Base-by-base conservation (phyloP, 1,140 invertebrate genomes). In the Zeugodacus cucurbitae region DNA sequence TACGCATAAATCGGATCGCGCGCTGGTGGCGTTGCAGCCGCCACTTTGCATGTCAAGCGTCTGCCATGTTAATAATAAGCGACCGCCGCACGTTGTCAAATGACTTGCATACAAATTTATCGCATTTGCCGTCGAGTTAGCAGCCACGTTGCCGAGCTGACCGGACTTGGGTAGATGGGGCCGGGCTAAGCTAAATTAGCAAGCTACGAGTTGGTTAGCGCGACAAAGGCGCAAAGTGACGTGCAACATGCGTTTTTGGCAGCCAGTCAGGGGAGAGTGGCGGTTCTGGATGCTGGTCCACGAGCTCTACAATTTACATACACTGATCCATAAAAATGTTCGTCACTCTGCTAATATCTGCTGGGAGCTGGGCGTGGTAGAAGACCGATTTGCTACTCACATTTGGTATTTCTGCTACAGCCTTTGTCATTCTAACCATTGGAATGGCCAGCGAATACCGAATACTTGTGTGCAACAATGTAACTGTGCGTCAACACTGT, bases 61-160 rank as follows among this genome's bases (percentile, higher is more conserved):
- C 74, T 82, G 74, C 41, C 74, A 82, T 82, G 37, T 82, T 48
- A 48, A 82, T 92, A 91, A 91, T 92, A 91, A 90, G 91, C 89
- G 90, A 57, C 57, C 64, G 67, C 41, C 44, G 82, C 87, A 87
- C 91, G 90, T 90, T 91, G 91, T 91, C 91, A 92, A 92, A 92
- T 92, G 91, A 92, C 91, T 92, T 92, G 91, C 91, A 67, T 90
- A 67, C 91, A 92, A 92, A 92, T 92, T 92, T 92, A 92, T 92
- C 91, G 91, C 91, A 92, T 91, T 91, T 91, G 91, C 90, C 90
- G 92, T 92, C 91, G 92, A 87, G 87, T 89, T 89, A 86, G 82
- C 44, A 86, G 82, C 34, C n/a, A 64, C 6, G 58, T 20, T 5
- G 82, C 34, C 26, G 26, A 62, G 64, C 26, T 26, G 58, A 26